Base-by-base conservation (phyloP, 1,140 invertebrate genomes). In the Trypoxylus dichotomus region DNA sequence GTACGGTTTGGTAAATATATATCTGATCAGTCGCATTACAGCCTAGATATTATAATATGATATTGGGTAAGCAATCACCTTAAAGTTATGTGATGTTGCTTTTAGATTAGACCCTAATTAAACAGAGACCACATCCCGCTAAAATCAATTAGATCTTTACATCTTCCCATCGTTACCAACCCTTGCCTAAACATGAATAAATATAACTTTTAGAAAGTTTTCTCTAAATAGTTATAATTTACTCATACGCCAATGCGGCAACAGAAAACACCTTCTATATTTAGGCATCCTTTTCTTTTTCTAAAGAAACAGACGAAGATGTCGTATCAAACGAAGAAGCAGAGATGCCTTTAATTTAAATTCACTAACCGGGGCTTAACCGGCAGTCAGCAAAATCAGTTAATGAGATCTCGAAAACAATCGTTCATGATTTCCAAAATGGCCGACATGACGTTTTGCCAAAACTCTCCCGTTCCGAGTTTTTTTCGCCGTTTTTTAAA, bases 381-480 rank as follows among this genome's bases (percentile, higher is more conserved):
- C 77, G 81, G 77, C 77, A 82, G 77, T 81, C 81, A 80, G 81
- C 82, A 78, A 82, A 84, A 83, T 84, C 82, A 82, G 83, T 83
- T 83, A 85, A 85, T 83, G 82, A 84, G 82, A 82, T 85, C 83
- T 83, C 77, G 76, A 82, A 83, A 85, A 85, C 83, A 84, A 85
- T 84, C 81, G 79, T 77, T 74, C 74, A 77, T 80, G 82, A 81
- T 83, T 81, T 82, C 80, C 83, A 85, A 85, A 85, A 84, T 84
- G 84, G 83, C 84, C 83, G 84, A 76, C 79, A 54, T 19, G 19
- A 54, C 47, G 47, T 54, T 54, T 54, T n/a, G 47, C 41, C 21
- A 13, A 29, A 68, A 68, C 60, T 68, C 60, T 54, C 15, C 47
- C 47, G 19, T 29, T 10, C 21, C 60, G 60, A 10, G 8, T 68